Base-by-base conservation (phyloP, 2,113 vertebrate species). In the Cephalopterus ornatus region DNA sequence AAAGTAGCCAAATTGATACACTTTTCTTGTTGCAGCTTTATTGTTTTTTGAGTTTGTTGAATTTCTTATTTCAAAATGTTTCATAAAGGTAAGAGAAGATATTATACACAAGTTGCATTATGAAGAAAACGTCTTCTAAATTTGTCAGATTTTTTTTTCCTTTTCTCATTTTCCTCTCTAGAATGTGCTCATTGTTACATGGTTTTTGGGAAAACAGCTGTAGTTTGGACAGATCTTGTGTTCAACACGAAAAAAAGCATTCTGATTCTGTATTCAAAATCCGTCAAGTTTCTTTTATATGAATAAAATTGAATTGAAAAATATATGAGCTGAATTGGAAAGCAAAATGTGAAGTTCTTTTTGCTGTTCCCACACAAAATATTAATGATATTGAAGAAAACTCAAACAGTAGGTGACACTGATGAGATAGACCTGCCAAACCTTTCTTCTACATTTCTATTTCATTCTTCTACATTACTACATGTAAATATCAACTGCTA, bases 311-410 rank as follows among this genome's bases (percentile, higher is more conserved):
- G 5, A 41, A 35, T 8, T 75, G 46, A 91, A 85, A 93, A 55
- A 84, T n/a, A 79, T 82, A 75, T 88, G 52, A 85, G 4, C 44
- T 53, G 17, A 78, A 80, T 88, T 75, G 63, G 26, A 91, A 97
- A 95, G 37, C 28, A 88, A 72, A 92, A 67, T 49, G 0, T 67
- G 78, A 92, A 87, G 14, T 50, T 61, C 2, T 55, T 88, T 86
- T 65, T 55, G 2, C 23, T 88, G 46, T 63, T 88, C 62, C 91
- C 58, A 41, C 13, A 8, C 13, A 72, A 78, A 91, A 20, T 33
- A 81, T 61, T 88, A 7, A 73, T 62, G 59, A 53, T 32, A 56
- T 35, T 80, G 33, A 72, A 70, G 37, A n/a, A 94, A 96, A 89
- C 33, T 14, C 67, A 62, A 92, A 32, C 30, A 82, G 78, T 87